A percentile compares a stretch with the other conserved stretches of the same genome.
Evolutionary conservation across 2,888 invertebrate species (phyloP).

Genomic region (Ormyrus thymus): DNA sequence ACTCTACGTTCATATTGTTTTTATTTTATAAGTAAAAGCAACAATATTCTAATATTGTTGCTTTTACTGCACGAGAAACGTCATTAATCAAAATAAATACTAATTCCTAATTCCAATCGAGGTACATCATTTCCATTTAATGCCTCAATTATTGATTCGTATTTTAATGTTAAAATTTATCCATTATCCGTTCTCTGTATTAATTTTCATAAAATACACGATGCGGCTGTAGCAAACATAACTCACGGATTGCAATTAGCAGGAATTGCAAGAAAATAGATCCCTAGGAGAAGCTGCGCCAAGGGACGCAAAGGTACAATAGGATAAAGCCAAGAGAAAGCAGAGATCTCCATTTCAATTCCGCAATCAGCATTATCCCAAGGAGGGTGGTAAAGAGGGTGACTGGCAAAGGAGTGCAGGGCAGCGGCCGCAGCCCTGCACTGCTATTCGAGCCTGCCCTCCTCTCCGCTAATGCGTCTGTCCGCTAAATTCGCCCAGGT

Average conservation of each 20-base stretch:
- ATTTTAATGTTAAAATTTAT: too few species aligned
- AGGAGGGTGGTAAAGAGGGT: slow-evolving; percentile 46
- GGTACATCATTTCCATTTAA: too few species aligned
- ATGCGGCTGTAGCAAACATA: background rate
- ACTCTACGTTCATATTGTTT: too few species aligned
- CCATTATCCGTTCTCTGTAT: too few species aligned
- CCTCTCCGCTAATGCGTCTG: slow-evolving; percentile 11
- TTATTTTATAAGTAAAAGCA: too few species aligned
- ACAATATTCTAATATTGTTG: too few species aligned
- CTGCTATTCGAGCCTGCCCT: background rate
- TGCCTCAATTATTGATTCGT: too few species aligned
- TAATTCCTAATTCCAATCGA: too few species aligned
- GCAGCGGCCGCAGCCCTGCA: slow-evolving; percentile 16
- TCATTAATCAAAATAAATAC: too few species aligned
- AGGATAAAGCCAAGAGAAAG: slow-evolving; percentile 1
- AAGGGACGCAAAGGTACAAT: slow-evolving; percentile 32
- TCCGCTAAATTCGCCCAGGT: slow-evolving; percentile 62
- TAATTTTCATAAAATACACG: too few species aligned
- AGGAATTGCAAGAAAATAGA: slow-evolving; percentile 37
- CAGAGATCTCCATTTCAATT: slow-evolving; percentile 67
- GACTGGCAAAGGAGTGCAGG: slow-evolving; percentile 46
- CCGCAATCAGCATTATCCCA: slow-evolving; percentile 68
- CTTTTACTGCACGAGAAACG: too few species aligned
- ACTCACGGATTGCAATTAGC: slow-evolving; percentile 35
- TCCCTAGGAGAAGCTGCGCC: slow-evolving; percentile 6